Evolutionary conservation across 2,113 vertebrate species (phyloP), one percentile per base, ranked within the genome.

Genomic region (Arizona elegans): DNA sequence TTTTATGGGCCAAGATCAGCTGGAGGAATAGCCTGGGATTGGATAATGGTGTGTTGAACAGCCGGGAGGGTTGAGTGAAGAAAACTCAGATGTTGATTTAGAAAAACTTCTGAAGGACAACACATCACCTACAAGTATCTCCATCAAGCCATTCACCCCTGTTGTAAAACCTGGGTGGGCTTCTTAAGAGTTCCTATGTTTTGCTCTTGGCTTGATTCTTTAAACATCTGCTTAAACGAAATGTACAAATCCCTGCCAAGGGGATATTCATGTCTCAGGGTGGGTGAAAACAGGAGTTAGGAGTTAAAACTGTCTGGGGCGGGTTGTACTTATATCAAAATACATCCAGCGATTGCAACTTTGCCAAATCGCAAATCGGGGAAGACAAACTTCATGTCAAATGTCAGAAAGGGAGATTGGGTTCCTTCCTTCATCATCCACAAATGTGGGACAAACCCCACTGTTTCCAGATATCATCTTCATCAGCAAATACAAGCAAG

Each of bases 101-200:
- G 94, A 62, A 10, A 55, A 95, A 90, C n/a, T n/a, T 58, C 81
- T 87, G 94, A 93, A 88, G 91, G n/a, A 87, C 93, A 93, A 93
- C 29, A 70, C 50, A 93, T 91, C 94, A 92, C 55, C 54, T 92
- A 0, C 65, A 29, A 70, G 75, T 94, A 92, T 95, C 95, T 96
- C 94, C 92, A 91, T 70, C 75, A 29, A 59, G 90, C 94, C 90
- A 94, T 96, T 96, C 94, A 93, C 93, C 95, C 75, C 94, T 95
- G 94, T 95, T 93, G 90, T 96, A 96, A 97, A 97, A 96, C 95
- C 53, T 97, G 96, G 96, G 97, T 97, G 96, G 96, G 94, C 93
- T 94, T 96, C 94, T 95, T 91, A 33, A 62, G 11, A 94, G 91
- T 26, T 21, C 58, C 65, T 88, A 95, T 96, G 95, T 94, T 58